Evolutionary conservation across 2,888 invertebrate species (phyloP).

Genomic region (Taphrorychus bicolor): DNA sequence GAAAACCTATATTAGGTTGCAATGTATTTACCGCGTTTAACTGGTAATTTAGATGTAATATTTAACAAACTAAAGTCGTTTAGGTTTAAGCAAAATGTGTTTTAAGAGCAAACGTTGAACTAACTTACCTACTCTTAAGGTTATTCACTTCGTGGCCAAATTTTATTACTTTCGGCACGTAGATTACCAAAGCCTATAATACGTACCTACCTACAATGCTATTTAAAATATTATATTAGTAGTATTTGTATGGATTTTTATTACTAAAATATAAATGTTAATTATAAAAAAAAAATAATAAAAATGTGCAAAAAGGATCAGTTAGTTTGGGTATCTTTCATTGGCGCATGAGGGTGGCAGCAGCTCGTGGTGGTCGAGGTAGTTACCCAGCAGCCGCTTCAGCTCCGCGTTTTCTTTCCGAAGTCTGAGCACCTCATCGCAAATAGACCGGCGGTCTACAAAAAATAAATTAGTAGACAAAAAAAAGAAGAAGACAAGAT

Average conservation of each 20-base stretch:
- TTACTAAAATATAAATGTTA: neutral
- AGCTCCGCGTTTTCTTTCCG: constrained; percentile 74
- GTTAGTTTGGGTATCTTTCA: constrained; percentile 6
- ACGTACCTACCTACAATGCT: no score
- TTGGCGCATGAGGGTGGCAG: constrained; percentile 48
- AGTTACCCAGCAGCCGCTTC: constrained; percentile 70
- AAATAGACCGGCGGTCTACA: constrained; percentile 70
- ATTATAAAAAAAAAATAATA: constrained; percentile 13
- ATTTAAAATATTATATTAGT: no score
- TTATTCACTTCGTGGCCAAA: no score
- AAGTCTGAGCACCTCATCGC: constrained; percentile 69
- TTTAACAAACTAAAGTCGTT: no score
- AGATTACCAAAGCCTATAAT: no score
- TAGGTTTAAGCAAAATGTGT: no score
- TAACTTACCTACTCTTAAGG: no score
- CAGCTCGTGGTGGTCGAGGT: constrained; percentile 53
- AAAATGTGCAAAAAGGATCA: neutral
- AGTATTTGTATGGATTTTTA: neutral
- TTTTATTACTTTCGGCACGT: no score
- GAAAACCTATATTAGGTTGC: constrained; percentile 35
- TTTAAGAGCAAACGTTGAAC: no score
- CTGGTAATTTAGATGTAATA: neutral
- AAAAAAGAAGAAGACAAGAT: no score
- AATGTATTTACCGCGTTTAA: constrained; percentile 10
- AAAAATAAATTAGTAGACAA: no score